These are phyloP conservation scores for Cenopis cana DNA, from an alignment of 2,888 invertebrate species.

Conservation along the genomic window DNA sequence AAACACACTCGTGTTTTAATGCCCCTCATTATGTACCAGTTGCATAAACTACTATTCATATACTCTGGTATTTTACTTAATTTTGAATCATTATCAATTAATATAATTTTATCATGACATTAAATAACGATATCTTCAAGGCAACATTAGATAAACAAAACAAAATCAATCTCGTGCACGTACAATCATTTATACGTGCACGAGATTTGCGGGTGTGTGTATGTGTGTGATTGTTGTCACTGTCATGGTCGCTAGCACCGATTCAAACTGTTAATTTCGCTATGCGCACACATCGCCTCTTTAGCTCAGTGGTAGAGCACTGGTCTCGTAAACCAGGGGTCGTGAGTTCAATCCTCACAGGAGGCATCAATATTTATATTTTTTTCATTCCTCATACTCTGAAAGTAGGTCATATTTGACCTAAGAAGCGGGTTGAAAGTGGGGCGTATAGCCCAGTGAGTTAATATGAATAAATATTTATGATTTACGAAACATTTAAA, in stretches of 20 bases:
- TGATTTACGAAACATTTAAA: no score
- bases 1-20: no score
- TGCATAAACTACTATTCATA: no score
- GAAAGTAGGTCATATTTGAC: no score
- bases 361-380: slow-evolving; percentile 77
- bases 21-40: no score
- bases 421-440: no score
- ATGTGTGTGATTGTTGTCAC: background rate
- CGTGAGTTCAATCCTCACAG: slow-evolving; percentile 92
- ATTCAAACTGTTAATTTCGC: slow-evolving; percentile 7
- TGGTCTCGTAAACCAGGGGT: slow-evolving; percentile 92
- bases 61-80: no score
- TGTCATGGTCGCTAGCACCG: background rate
- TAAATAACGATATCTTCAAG: background rate
- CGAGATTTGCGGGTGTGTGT: background rate
- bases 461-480: no score
- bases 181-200: background rate
- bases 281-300: slow-evolving; percentile 76
- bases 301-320: slow-evolving; percentile 92
- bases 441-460: no score
- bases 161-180: no score
- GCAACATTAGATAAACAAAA: background rate
- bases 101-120: background rate
- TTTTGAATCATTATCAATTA: background rate
- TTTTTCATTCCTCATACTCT: no score